Evolutionary conservation across 2,888 invertebrate species (phyloP), one percentile per base, ranked within the genome.

Genomic region (Ligdia adustata): DNA sequence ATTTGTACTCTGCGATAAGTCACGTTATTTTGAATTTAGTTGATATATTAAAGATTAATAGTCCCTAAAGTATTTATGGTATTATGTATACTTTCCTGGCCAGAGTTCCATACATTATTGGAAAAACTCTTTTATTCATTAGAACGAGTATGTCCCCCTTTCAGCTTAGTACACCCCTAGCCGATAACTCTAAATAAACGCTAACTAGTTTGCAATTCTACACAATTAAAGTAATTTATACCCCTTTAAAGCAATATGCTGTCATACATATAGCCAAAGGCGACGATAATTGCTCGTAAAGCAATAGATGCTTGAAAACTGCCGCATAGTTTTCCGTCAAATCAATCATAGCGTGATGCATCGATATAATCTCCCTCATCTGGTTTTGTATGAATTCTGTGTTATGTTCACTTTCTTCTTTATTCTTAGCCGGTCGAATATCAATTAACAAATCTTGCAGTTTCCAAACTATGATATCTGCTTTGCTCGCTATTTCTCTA

Each of bases 401-500:
- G 7, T 16, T 15, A 4, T 16, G 16, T 0, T 27, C 1, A 4
- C 5, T 15, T 15, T 28, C 27, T 11, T 37, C 12, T 4, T n/a
- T 7, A 3, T 2, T 37, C 16, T 6, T 27, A 11, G 27, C 27
- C 4, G 27, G 37, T n/a, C 2, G 3, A 2, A 37, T 11, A n/a
- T 37, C 27, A 9, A 12, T n/a, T n/a, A 27, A n/a, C 18, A 37
- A 4, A 6, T 37, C 37, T 12, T 28, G n/a, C 6, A 27, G 12
- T 5, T 27, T 27, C 37, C 27, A 37, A 12, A 1, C 16, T 4
- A 37, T n/a, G 2, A 37, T n/a, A 18, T 37, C 35, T 14, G 35
- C 24, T 35, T 14, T 24, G 5, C 4, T 9, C n/a, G 26, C 14
- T 4, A 26, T 26, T 26, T 13, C 15, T 35, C 35, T 9, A 26